Conservation (phyloP, 2,888 invertebrate genomes). For the Leptopilina syphax region DNA sequence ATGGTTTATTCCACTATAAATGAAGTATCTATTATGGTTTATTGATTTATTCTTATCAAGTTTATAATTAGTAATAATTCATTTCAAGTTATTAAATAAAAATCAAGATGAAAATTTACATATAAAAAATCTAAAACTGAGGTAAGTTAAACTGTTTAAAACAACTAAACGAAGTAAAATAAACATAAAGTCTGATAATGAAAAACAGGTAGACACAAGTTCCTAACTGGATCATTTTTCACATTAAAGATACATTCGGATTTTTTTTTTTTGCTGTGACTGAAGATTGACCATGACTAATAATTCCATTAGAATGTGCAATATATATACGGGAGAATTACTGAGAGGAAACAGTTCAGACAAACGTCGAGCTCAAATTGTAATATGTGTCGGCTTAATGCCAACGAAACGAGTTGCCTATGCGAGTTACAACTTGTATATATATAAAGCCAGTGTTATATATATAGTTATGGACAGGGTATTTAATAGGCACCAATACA, state of each 20-base stretch:
- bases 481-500: neutral
- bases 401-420: slow-evolving; percentile 63
- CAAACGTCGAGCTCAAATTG: slow-evolving; percentile 55
- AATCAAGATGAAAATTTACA: neutral
- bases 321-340: slow-evolving; percentile 20
- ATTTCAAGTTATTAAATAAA: too few relatives aligned
- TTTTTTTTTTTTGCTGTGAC: slow-evolving; percentile 18
- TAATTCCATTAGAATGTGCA: slow-evolving; percentile 20
- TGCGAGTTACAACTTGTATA: slow-evolving; percentile 46
- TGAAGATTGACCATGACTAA: slow-evolving; percentile 32
- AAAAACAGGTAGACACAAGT: neutral
- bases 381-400: slow-evolving; percentile 66
- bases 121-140: neutral
- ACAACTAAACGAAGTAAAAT: neutral
- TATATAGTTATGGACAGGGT: neutral
- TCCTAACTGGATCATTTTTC: slow-evolving; percentile 4
- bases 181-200: neutral
- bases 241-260: neutral
- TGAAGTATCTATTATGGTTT: too few relatives aligned
- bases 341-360: slow-evolving; percentile 49
- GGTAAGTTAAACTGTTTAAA: neutral
- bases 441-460: neutral
- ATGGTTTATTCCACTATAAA: too few relatives aligned
- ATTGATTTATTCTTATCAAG: too few relatives aligned
- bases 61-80: too few relatives aligned